Evolutionary conservation across 2,113 vertebrate species (phyloP).

Genomic region (Hystrix cristata): DNA sequence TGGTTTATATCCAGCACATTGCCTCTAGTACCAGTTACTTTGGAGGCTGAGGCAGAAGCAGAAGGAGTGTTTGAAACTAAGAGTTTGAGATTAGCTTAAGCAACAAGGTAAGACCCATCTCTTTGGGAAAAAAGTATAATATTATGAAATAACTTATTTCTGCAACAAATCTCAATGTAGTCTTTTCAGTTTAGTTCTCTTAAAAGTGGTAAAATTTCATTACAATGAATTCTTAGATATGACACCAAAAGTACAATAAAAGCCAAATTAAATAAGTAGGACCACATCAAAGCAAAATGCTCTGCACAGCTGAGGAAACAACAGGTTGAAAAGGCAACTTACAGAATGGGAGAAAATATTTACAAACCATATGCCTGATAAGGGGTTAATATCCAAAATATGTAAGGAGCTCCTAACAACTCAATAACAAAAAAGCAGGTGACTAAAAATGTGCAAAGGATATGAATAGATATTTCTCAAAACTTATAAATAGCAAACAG

Average conservation of each 20-base stretch:
- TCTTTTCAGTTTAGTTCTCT: slow-evolving; percentile 22
- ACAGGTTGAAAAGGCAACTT: not conserved
- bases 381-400: not conserved
- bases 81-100: not conserved
- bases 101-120: not conserved
- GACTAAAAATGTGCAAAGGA: not conserved
- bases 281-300: not conserved
- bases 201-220: slow-evolving; percentile 25
- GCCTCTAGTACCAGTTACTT: not conserved
- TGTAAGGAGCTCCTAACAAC: not conserved
- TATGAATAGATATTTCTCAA: not conserved
- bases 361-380: not conserved
- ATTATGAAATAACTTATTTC: slow-evolving; percentile 50
- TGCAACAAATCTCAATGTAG: not conserved
- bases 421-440: not conserved
- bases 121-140: not conserved
- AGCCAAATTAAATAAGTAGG: not conserved
- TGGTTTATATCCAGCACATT: not conserved
- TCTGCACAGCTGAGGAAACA: not conserved
- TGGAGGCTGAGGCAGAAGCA: not conserved
- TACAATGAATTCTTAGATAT: not conserved
- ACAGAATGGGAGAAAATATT: not conserved
- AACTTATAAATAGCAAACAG: not conserved
- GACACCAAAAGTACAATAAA: not conserved
- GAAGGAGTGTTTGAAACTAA: not conserved